Conservation (phyloP, 2,888 invertebrate genomes). For the Macrosiphum euphorbiae region DNA sequence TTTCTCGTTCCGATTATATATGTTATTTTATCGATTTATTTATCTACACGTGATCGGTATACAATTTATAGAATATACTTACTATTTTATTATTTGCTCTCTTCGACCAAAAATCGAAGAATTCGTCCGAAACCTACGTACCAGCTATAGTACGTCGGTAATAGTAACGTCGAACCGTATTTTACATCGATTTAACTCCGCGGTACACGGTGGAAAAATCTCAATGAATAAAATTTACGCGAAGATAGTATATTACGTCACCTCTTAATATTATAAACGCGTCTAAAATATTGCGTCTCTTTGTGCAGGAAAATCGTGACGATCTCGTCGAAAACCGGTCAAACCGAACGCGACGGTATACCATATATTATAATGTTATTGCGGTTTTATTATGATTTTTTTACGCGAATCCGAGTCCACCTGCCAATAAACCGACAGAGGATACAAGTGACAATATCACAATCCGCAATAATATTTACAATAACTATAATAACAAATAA, state of each 20-base stretch:
- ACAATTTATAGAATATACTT: not conserved
- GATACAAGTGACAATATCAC: not conserved
- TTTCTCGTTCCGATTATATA: not conserved
- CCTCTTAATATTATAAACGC: not conserved
- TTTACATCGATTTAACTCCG: not conserved
- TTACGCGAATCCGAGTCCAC: not conserved
- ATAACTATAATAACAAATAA: not conserved
- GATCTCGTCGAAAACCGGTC: constrained; percentile 5
- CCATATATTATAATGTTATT: not conserved
- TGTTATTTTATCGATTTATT: not conserved
- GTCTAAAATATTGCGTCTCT: not conserved
- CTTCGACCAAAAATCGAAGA: not conserved
- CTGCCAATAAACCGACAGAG: not conserved
- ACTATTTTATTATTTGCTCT: not conserved
- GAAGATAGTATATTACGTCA: not conserved
- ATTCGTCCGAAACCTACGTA: not conserved
- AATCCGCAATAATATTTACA: not conserved
- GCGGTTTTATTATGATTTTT: not conserved
- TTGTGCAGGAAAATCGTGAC: not conserved
- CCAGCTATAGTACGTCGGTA: not conserved
- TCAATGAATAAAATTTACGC: not conserved
- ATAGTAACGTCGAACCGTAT: not conserved
- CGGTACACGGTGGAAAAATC: not conserved
- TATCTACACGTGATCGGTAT: not conserved
- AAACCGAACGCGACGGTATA: not conserved